These are phyloP conservation scores for Rhorus exstirpatorius DNA, from an alignment of 2,888 invertebrate species.

Conservation along the genomic window DNA sequence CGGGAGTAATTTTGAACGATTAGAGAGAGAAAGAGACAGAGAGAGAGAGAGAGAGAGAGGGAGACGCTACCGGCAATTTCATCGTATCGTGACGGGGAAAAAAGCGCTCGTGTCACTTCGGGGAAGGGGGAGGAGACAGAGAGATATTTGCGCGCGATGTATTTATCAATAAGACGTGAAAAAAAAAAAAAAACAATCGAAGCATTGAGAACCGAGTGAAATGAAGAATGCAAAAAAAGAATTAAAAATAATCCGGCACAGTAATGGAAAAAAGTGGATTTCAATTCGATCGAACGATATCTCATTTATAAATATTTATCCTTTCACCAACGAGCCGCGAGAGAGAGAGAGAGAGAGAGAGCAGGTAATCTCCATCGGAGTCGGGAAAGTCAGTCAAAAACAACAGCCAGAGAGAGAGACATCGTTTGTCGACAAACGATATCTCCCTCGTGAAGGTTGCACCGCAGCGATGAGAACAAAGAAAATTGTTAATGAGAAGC, in stretches of 20 bases:
- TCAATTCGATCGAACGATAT: conserved; percentile 48
- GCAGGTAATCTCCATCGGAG: conserved; percentile 9
- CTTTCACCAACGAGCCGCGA: too few relatives aligned
- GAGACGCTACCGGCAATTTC: conserved; percentile 55
- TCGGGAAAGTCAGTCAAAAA: conserved; percentile 8
- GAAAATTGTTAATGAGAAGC: conserved; percentile 41
- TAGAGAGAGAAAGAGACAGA: conserved; percentile 24
- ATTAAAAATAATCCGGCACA: not conserved
- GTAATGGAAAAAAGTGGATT: conserved; percentile 4
- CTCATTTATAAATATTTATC: conserved; percentile 46
- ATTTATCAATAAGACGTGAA: conserved; percentile 47
- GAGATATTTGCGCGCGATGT: conserved; percentile 42
- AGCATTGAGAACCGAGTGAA: conserved; percentile 12
- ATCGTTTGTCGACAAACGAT: too few relatives aligned
- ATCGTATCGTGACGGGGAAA: conserved; percentile 49
- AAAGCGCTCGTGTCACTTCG: conserved; percentile 16
- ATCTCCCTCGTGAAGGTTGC: too few relatives aligned
- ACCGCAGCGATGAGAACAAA: conserved; percentile 22
- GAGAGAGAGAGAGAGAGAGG: not conserved
- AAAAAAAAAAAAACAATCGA: conserved; percentile 9
- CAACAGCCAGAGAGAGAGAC: not conserved
- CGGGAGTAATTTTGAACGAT: conserved; percentile 57
- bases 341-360: too few relatives aligned
- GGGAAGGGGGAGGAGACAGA: conserved; percentile 20
- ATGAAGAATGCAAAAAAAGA: conserved; percentile 4